Evolutionary conservation across 2,113 vertebrate genomes (phyloP).

Genomic region (Terrapene triunguis): DNA sequence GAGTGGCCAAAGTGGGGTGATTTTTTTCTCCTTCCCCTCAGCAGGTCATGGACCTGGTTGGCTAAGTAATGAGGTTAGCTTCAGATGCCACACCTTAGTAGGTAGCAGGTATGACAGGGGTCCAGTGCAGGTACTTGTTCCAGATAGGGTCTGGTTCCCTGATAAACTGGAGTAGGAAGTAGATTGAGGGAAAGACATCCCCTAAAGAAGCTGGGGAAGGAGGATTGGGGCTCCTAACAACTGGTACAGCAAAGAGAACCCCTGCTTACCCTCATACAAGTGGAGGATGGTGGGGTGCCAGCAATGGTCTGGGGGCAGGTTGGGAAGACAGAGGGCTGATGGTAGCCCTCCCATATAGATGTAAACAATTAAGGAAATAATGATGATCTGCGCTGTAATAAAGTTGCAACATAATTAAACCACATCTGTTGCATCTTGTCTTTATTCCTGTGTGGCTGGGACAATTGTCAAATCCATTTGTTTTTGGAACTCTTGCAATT

Average conservation of each 20-base stretch:
- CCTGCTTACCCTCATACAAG: not conserved
- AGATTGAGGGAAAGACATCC: not conserved
- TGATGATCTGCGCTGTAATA: not conserved
- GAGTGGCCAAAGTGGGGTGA: not conserved
- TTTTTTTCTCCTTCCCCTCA: not conserved
- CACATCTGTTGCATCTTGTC: not conserved
- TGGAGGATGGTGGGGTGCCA: not conserved
- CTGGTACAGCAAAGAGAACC: not conserved
- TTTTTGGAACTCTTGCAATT: slow-evolving; percentile 11
- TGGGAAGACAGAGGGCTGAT: not conserved
- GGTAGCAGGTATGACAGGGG: not conserved
- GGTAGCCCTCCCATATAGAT: not conserved
- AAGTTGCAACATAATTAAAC: not conserved
- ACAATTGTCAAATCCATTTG: not conserved
- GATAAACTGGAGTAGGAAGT: not conserved
- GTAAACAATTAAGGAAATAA: not conserved
- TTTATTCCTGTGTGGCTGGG: not conserved
- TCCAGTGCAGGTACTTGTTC: not conserved
- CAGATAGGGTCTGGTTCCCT: not conserved
- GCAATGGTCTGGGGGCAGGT: not conserved
- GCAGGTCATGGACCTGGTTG: not conserved
- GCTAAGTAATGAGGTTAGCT: not conserved
- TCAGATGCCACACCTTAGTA: not conserved
- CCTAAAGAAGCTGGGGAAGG: not conserved
- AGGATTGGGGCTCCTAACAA: not conserved